These are phyloP conservation scores for Dipodomys ordii DNA, from an alignment of 2,113 vertebrate species.

Conservation along the genomic window DNA sequence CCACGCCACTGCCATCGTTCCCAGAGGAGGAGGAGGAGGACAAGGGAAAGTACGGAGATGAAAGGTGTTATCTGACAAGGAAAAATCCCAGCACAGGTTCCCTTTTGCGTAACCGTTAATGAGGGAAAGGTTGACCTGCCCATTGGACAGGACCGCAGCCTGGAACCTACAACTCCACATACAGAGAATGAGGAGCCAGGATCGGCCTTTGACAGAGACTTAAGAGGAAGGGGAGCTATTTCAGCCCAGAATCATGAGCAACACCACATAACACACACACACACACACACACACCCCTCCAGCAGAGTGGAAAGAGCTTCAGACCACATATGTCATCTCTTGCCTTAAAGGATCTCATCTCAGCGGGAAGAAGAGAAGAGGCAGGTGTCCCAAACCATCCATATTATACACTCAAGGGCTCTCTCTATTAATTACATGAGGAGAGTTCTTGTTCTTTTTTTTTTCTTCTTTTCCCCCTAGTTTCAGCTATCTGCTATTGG, in stretches of 20 bases:
- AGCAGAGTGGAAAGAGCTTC: neutral
- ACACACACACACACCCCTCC: neutral
- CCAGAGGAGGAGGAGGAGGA: conserved; percentile 55
- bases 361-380: neutral
- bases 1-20: conserved; percentile 70
- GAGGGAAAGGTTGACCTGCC: conserved; percentile 51
- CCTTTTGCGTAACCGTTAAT: conserved; percentile 69
- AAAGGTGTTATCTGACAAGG: conserved; percentile 54
- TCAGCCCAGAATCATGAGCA: neutral
- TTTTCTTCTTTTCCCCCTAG: neutral
- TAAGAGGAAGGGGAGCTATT: neutral
- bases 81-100: conserved; percentile 49
- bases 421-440: conserved; percentile 9
- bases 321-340: neutral
- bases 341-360: neutral
- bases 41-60: conserved; percentile 46
- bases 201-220: neutral
- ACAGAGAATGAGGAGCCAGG: neutral
- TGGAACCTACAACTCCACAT: neutral
- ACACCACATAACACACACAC: neutral
- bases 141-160: conserved; percentile 45
- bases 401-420: neutral
- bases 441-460: neutral
- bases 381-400: neutral
- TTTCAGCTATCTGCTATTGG: neutral